phyloP scores from a whole-genome alignment of 2,113 vertebrate species.

The Neolamprologus longior region DNA sequence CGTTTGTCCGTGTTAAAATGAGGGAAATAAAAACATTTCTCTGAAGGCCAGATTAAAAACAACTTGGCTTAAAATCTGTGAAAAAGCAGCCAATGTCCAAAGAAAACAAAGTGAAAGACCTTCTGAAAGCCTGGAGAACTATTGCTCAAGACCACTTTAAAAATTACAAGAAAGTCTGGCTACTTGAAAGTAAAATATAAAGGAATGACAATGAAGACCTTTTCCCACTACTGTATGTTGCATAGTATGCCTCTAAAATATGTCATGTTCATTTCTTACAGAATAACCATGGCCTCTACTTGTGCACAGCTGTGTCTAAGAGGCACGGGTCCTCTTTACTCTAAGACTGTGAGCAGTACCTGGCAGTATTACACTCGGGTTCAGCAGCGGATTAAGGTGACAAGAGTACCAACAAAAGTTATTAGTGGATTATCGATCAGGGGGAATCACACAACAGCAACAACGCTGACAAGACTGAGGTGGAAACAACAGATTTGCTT shows the following conservation, averaged over 20 bases:
- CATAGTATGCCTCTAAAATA: not conserved
- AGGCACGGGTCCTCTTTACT: constrained; percentile 22
- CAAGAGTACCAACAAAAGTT: not conserved
- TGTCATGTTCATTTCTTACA: not conserved
- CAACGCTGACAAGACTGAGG: not conserved
- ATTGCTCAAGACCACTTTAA: not conserved
- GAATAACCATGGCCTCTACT: constrained; percentile 38
- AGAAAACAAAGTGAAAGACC: not conserved
- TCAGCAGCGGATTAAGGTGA: not conserved
- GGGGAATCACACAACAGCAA: not conserved
- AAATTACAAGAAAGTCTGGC: not conserved
- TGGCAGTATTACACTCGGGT: not conserved
- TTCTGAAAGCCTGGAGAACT: not conserved
- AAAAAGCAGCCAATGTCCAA: not conserved
- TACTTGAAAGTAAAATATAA: not conserved
- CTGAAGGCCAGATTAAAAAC: not conserved
- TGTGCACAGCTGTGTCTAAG: constrained; percentile 43
- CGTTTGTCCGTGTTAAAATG: not conserved
- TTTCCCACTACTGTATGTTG: not conserved
- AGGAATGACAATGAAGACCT: not conserved
- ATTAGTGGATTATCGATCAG: not conserved
- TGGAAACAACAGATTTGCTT: constrained; percentile 6
- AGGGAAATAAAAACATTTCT: not conserved
- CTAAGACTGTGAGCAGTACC: not conserved
- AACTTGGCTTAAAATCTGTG: not conserved